Base-by-base conservation (phyloP, 2,113 vertebrate species). In the Psettodes erumei region DNA sequence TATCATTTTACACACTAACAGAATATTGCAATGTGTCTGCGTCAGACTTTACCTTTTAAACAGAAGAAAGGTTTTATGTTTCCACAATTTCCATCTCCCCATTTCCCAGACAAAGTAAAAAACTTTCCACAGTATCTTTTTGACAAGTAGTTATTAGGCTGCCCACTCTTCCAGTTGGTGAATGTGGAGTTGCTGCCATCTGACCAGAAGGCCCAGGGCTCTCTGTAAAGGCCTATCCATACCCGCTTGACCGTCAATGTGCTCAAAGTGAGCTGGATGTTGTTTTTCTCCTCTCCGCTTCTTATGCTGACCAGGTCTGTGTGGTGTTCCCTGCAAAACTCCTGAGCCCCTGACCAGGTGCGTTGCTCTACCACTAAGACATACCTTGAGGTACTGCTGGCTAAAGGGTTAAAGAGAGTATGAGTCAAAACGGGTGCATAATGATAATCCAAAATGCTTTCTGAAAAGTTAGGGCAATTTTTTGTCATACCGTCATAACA, bases 161-260 rank as follows among this genome's bases (percentile, higher is more conserved):
- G n/a, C 3, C 4, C 3, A 21, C 0, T 2, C 1, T 15, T 25
- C 77, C 71, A 64, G 43, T 60, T 37, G 5, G n/a, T 40, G 69
- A 53, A 75, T 19, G 23, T 30, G 2, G 60, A 62, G 59, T 0
- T 71, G 37, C 28, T 59, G 3, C 6, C 45, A 67, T 72, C 56
- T 28, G 80, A 80, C 35, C 58, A 71, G 38, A 13, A 32, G 56
- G 32, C 25, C 59, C 47, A 68, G 12, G 54, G 42, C 40, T 75
- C 51, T 42, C 61, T 69, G 71, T 30, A 43, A 12, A 75, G 59
- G 56, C 48, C 6, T 1, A 43, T 50, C 68, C 58, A 45, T n/a
- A 28, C 58, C 2, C 7, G 1, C 2, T 0, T 6, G 21, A 23
- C 1, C 6, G 5, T 3, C 13, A 16, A 2, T 23, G 11, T 5